Percentiles rank a stretch among this genome's conserved stretches.
Conservation (phyloP, 1,140 invertebrate genomes). For the Charaxes varanes region DNA sequence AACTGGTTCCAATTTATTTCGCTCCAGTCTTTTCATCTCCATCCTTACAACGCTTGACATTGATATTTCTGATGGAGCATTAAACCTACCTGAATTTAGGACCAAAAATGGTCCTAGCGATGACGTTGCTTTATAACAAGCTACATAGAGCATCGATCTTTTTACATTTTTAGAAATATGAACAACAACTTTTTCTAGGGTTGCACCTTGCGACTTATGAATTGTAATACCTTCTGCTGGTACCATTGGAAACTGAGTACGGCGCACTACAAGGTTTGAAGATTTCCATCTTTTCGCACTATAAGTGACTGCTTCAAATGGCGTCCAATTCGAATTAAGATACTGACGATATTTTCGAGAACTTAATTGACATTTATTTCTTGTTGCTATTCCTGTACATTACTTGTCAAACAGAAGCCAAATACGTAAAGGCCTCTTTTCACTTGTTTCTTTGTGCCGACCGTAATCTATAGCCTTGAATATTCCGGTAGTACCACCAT, state of each 20-base stretch:
- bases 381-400: background rate
- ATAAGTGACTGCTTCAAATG: constrained; percentile 1
- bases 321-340: constrained; percentile 1
- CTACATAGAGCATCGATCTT: constrained; percentile 3
- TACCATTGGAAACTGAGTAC: constrained; percentile 1
- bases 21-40: background rate
- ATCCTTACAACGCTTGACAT: background rate
- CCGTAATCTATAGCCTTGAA: constrained; percentile 1
- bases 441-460: background rate
- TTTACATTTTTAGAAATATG: constrained; percentile 2
- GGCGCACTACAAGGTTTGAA: background rate
- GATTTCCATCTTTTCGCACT: background rate
- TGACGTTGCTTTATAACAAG: constrained; percentile 1
- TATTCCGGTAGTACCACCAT: constrained; percentile 1
- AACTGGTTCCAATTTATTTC: background rate
- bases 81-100: background rate
- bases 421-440: constrained; percentile 3
- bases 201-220: background rate
- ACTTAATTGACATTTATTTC: background rate
- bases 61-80: background rate
- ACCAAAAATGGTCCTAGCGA: background rate
- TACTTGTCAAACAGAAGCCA: constrained; percentile 3
- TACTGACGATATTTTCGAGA: background rate
- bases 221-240: constrained; percentile 2
- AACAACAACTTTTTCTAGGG: constrained; percentile 2